Percentiles rank a stretch among this genome's conserved stretches.
These are phyloP conservation scores for Sarotherodon lohbergeri DNA, from an alignment of 2,113 vertebrate genomes.

Conservation along the genomic window DNA sequence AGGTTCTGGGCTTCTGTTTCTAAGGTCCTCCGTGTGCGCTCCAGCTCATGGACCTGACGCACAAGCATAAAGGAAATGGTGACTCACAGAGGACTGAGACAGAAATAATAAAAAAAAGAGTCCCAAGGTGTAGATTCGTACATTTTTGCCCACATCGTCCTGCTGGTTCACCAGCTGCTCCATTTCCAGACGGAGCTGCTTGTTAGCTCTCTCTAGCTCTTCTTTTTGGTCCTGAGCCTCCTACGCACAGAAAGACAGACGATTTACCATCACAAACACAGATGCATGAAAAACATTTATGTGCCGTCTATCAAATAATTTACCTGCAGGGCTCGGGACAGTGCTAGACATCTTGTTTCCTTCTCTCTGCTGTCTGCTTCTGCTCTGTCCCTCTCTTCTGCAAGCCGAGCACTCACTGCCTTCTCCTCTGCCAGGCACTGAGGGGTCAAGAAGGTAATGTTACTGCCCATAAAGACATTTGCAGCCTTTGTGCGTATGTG, in stretches of 20 bases:
- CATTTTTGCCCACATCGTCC: conserved; percentile 88
- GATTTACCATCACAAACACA: background rate
- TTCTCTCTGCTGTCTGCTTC: conserved; percentile 87
- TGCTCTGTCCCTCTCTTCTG: conserved; percentile 81
- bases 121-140: conserved; percentile 40
- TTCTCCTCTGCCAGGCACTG: conserved; percentile 90
- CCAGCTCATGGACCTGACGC: conserved; percentile 84
- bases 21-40: conserved; percentile 74
- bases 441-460: background rate
- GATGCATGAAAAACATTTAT: background rate
- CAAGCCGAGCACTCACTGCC: conserved; percentile 76
- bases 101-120: background rate
- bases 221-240: conserved; percentile 80
- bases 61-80: background rate
- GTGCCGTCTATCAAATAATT: background rate
- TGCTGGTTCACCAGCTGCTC: conserved; percentile 87
- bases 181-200: conserved; percentile 82
- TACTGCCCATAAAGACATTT: background rate
- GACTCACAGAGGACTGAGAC: background rate
- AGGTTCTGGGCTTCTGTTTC: conserved; percentile 80
- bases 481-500: background rate
- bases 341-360: conserved; percentile 78
- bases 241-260: conserved; percentile 10
- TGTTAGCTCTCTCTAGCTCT: conserved; percentile 84
- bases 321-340: conserved; percentile 78